These are phyloP conservation scores for Eira barbara DNA, from an alignment of 2,113 vertebrate species.

Conservation along the genomic window DNA sequence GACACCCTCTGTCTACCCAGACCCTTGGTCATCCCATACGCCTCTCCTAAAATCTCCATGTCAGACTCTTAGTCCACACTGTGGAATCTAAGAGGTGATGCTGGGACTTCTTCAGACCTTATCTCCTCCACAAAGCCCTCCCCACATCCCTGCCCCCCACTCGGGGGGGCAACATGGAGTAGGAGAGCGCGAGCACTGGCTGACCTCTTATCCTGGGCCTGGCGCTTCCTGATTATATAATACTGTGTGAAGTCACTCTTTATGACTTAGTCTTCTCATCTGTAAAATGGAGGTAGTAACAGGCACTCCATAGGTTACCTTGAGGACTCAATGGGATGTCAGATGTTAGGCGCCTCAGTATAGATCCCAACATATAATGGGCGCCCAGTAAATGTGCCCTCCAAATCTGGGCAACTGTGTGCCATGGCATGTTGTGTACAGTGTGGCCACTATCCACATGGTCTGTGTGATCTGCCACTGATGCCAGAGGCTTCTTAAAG, in stretches of 20 bases:
- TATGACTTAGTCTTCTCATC: neutral
- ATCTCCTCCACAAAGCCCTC: neutral
- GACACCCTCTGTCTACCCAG: too few relatives aligned
- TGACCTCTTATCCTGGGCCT: neutral
- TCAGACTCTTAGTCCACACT: neutral
- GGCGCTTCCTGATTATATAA: neutral
- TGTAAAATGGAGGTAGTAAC: neutral
- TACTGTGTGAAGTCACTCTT: neutral
- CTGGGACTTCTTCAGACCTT: neutral
- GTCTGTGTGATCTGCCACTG: neutral
- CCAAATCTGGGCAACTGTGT: neutral
- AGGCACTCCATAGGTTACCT: neutral
- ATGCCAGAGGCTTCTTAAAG: neutral
- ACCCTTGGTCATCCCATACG: neutral
- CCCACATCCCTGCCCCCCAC: neutral
- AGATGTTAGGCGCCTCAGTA: neutral
- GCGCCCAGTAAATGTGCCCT: neutral
- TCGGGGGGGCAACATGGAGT: neutral
- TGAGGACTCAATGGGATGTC: neutral
- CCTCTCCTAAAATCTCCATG: neutral
- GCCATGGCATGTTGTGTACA: accelerated
- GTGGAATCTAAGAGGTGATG: neutral
- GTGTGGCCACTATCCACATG: neutral
- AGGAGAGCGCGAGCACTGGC: neutral
- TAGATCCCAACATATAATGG: neutral